Conservation (phyloP, 2,888 invertebrate genomes). For the Mythimna albipuncta region DNA sequence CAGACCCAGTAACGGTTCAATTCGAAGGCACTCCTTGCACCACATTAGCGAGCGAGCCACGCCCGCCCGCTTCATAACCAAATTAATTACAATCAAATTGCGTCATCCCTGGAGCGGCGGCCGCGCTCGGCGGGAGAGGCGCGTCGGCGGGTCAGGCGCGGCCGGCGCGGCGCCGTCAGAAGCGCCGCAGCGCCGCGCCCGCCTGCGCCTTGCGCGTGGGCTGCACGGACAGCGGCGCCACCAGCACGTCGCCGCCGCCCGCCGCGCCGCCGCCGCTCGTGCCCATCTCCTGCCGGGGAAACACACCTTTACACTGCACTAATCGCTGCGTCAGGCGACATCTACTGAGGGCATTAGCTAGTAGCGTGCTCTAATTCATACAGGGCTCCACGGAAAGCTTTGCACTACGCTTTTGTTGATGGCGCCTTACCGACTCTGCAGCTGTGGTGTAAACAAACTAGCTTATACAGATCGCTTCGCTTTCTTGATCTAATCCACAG, state of each 20-base stretch:
- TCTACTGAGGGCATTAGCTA: conserved; percentile 17
- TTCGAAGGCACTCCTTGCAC: conserved; percentile 81
- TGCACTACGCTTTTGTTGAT: conserved; percentile 8
- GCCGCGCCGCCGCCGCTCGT: conserved; percentile 88
- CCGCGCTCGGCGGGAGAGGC: conserved; percentile 89
- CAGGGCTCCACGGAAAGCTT: conserved; percentile 12
- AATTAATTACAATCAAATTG: conserved; percentile 60
- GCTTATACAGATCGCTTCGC: conserved; percentile 26
- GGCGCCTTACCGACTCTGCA: conserved; percentile 19
- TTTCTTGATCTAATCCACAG: conserved; percentile 21
- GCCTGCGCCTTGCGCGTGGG: conserved; percentile 91
- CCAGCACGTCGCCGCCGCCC: conserved; percentile 91
- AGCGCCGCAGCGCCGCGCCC: conserved; percentile 91
- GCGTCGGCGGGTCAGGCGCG: conserved; percentile 20
- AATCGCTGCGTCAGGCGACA: neutral
- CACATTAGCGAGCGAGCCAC: conserved; percentile 64
- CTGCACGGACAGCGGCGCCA: conserved; percentile 93
- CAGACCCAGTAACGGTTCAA: conserved; percentile 66
- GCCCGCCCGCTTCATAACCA: conserved; percentile 62
- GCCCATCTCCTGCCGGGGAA: conserved; percentile 92
- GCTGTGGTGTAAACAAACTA: conserved; percentile 9
- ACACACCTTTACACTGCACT: neutral
- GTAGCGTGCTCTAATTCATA: neutral
- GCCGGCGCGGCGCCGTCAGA: conserved; percentile 91
- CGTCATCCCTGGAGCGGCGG: conserved; percentile 60